These are phyloP conservation scores for Atrichornis clamosus DNA, from an alignment of 2,113 vertebrate species.

Conservation along the genomic window DNA sequence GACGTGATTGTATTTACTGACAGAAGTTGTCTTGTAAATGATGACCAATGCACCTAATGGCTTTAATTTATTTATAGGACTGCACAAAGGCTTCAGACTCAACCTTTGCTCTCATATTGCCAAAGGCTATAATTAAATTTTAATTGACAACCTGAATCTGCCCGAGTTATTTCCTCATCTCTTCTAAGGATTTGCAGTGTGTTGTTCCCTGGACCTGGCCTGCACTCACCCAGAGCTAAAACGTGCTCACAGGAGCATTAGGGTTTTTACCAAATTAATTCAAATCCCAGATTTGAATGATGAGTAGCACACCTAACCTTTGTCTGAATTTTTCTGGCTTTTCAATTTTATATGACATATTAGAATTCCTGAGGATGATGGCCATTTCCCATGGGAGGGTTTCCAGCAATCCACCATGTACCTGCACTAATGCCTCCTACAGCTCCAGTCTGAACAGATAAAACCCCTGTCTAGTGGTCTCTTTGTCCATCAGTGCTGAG, in stretches of 20 bases:
- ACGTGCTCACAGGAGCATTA: neutral
- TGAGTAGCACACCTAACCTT: neutral
- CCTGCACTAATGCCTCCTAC: neutral
- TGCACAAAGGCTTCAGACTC: neutral
- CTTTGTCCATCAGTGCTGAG: neutral
- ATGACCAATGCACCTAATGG: neutral
- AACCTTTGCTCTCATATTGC: neutral
- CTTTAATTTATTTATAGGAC: constrained; percentile 25
- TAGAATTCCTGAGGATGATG: neutral
- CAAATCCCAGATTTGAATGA: neutral
- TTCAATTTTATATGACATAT: neutral
- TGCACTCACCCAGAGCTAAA: neutral
- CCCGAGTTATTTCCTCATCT: neutral
- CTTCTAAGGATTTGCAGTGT: neutral
- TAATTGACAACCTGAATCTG: neutral
- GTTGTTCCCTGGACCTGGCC: neutral
- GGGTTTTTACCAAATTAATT: neutral
- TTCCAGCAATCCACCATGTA: neutral
- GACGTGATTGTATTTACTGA: neutral
- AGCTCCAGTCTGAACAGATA: neutral
- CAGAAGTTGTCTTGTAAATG: neutral
- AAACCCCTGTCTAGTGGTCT: neutral
- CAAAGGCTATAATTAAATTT: constrained; percentile 2
- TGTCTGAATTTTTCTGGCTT: neutral
- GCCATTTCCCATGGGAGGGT: neutral